Base-by-base conservation (phyloP, 2,113 vertebrate species). In the Leptodactylus fuscus region DNA sequence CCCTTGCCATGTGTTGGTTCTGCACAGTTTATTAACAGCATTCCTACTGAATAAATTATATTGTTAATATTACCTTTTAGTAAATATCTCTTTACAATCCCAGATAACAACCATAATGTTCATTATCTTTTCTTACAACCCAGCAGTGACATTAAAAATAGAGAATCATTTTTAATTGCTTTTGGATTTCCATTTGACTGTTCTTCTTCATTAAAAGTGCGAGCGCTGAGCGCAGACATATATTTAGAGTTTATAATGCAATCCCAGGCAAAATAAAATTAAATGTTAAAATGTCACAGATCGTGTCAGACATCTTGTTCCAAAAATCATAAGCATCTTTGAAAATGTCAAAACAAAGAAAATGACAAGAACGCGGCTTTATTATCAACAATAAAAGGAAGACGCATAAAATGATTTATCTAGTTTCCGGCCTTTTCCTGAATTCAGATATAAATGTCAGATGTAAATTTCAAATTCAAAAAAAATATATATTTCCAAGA, bases 311-410 rank as follows among this genome's bases (percentile, higher is more conserved):
- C 75, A 75, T 74, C 29, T 24, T 83, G 70, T 74, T 60, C 32
- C 24, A n/a, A 60, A 71, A 83, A 74, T 58, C 48, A 60, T 60
- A 74, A 83, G 75, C 81, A 85, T 78, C 58, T 85, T 85, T 85
- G 60, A 78, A 85, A 85, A 85, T 85, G 83, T 78, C 83, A 85
- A 85, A 85, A 84, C 70, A 83, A 60, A 74, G 67, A 77, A 77
- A 77, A 79, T 53, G 44, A 55, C 58, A 79, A 85, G 76, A 22
- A 85, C 5, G 27, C 29, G 11, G 29, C 44, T 79, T 78, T 85
- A 84, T 84, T 84, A 55, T 27, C 55, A 32, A 32, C 29, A 51
- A 69, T 34, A 85, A 78, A 83, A 48, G 41, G 15, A 12, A 70
- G 41, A 9, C 16, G 27, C 7, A 78, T 53, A 24, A 41, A 70